Base-by-base conservation (phyloP, 2,113 vertebrate genomes). In the Mirza zaza region DNA sequence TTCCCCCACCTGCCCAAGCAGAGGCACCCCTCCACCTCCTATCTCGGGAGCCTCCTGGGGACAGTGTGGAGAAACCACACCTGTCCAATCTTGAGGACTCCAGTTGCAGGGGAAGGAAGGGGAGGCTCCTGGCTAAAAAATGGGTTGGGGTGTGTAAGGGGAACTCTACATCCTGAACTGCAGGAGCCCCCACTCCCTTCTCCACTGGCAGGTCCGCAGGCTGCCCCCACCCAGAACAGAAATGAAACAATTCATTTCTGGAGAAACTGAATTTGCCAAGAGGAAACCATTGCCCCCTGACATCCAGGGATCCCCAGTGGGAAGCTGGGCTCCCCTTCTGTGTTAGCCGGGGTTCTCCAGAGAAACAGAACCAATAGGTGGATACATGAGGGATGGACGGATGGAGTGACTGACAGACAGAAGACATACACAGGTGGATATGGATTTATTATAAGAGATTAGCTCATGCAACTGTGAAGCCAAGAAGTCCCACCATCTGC, bases 271-370 rank as follows among this genome's bases (percentile, higher is more conserved):
- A 25, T 5, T 36, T 27, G 25, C 42, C 75, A 81, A 29, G 39
- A 39, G 42, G 48, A 76, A 65, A 70, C 0, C 0, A 0, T 10
- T 29, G 29, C 6, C 45, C 12, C 5, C 39, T 27, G 70, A 59
- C 21, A 36, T 67, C 80, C 14, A 39, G 80, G n/a, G 36, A 36
- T 29, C 21, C 61, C 42, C 68, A 29, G 3, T 6, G 10, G 61
- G 80, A 70, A 77, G 61, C 18, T 48, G 8, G 0, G 6, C 50
- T 79, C 9, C 18, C 14, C 75, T 59, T 59, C 76, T 13, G 48
- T 52, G 3, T 63, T 45, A 21, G 39, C 21, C 17, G 34, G 27
- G 59, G 59, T 63, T 83, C 81, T 63, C 6, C 6, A 45, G 81
- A 45, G 59, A 83, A 61, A 45, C 57, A 63, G 59, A 63, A 83